Evolutionary conservation across 1,140 invertebrate species (phyloP).

Genomic region (Parapsyche elsis): DNA sequence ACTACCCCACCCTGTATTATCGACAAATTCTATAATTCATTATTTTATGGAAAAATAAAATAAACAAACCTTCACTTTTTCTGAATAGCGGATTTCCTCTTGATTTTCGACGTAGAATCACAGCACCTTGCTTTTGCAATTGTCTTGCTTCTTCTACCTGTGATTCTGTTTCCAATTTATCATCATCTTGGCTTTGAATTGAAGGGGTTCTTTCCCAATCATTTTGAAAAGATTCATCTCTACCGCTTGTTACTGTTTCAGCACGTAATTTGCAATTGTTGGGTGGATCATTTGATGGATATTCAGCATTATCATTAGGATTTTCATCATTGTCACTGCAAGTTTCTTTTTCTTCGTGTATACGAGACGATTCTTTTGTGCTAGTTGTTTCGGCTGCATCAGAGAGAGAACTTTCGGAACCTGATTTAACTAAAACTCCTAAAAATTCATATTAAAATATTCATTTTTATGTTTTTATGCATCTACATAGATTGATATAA

Average conservation of each 20-base stretch:
- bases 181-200: conserved; percentile 58
- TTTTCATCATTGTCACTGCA: conserved; percentile 71
- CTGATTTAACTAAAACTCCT: conserved; percentile 75
- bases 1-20: too few species aligned
- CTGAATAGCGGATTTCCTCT: conserved; percentile 74
- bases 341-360: conserved; percentile 77
- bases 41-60: too few species aligned
- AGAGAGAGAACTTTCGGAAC: conserved; percentile 86
- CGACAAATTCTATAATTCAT: too few species aligned
- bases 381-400: conserved; percentile 75
- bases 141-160: conserved; percentile 59
- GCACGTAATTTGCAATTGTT: conserved; percentile 59
- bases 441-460: conserved; percentile 12
- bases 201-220: conserved; percentile 58
- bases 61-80: conserved; percentile 72
- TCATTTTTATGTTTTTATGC: conserved; percentile 12
- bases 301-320: conserved; percentile 48
- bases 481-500: conserved; percentile 23
- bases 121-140: conserved; percentile 67
- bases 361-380: conserved; percentile 75
- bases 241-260: conserved; percentile 55
- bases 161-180: conserved; percentile 29
- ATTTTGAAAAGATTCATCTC: conserved; percentile 43
- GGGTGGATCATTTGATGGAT: conserved; percentile 55
- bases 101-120: conserved; percentile 73